phyloP scores from a whole-genome alignment of 1,140 invertebrate species.

The Lutraria rhynchaena region DNA sequence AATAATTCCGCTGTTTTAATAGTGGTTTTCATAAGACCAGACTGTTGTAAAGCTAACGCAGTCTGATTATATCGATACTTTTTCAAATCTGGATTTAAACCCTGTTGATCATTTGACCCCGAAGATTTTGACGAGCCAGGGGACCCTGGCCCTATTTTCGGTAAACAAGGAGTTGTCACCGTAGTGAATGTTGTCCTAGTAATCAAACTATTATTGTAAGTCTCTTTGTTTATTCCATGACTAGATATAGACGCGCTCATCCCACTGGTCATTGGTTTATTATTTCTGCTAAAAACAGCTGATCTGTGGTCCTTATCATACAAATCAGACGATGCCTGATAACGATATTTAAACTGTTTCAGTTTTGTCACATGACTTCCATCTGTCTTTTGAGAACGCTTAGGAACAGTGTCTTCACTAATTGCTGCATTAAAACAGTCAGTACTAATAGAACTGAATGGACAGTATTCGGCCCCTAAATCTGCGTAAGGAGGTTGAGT shows the following conservation, averaged over 20 bases:
- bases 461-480: too few relatives aligned
- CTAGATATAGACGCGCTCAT: background rate
- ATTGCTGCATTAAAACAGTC: conserved; percentile 42
- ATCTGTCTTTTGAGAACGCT: too few relatives aligned
- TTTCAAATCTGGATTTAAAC: conserved; percentile 22
- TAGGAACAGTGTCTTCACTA: background rate
- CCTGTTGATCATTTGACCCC: background rate
- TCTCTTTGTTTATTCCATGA: background rate
- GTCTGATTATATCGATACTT: conserved; percentile 47
- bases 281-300: too few relatives aligned
- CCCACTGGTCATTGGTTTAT: too few relatives aligned
- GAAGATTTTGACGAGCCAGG: background rate
- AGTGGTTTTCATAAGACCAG: conserved; percentile 51
- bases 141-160: background rate
- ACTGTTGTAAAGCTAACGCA: conserved; percentile 49
- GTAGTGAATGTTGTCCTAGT: conserved; percentile 28
- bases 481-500: too few relatives aligned
- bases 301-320: conserved; percentile 1
- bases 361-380: conserved; percentile 7
- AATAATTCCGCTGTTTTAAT: conserved; percentile 51
- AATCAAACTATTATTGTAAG: background rate
- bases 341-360: conserved; percentile 10
- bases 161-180: conserved; percentile 3
- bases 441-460: background rate
- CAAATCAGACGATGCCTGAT: background rate